phyloP scores from a whole-genome alignment of 2,797 vertebrate genomes.

The Ptychobarbus kaznakovi region DNA sequence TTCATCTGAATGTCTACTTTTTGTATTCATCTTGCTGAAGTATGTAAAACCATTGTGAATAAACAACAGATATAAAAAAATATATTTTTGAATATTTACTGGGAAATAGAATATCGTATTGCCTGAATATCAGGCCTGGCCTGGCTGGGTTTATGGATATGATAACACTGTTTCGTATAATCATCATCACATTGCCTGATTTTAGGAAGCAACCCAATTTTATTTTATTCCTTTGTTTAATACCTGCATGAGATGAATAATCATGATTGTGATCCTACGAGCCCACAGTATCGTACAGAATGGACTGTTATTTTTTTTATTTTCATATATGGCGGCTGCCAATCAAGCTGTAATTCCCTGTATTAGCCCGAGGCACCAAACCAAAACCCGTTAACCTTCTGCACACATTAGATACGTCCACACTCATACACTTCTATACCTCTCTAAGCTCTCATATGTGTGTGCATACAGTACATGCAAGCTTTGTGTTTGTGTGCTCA shows the following conservation, averaged over 20 bases:
- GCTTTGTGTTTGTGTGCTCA: slow-evolving; percentile 41
- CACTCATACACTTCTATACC: slow-evolving; percentile 35
- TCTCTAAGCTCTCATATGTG: slow-evolving; percentile 18
- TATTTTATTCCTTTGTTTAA: background rate
- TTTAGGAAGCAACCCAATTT: background rate
- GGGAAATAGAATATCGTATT: background rate
- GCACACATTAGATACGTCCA: slow-evolving; percentile 32
- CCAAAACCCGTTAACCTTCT: slow-evolving; percentile 22
- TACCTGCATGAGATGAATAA: background rate
- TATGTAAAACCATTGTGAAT: slow-evolving; percentile 16
- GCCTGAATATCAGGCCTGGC: background rate
- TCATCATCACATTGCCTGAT: background rate
- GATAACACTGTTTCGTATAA: background rate
- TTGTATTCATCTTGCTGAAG: background rate
- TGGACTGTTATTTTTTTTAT: background rate
- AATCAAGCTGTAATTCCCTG: slow-evolving; percentile 16
- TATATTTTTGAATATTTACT: background rate
- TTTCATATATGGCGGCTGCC: background rate
- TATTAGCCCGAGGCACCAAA: background rate
- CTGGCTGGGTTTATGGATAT: background rate
- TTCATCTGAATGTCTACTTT: slow-evolving; percentile 33
- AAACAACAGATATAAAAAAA: background rate
- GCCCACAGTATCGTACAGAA: background rate
- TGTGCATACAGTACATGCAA: slow-evolving; percentile 18
- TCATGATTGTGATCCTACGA: background rate